A percentile compares a stretch with the other conserved stretches of the same genome.
Conservation (phyloP, 2,888 invertebrate species). For the Drepana falcataria region DNA sequence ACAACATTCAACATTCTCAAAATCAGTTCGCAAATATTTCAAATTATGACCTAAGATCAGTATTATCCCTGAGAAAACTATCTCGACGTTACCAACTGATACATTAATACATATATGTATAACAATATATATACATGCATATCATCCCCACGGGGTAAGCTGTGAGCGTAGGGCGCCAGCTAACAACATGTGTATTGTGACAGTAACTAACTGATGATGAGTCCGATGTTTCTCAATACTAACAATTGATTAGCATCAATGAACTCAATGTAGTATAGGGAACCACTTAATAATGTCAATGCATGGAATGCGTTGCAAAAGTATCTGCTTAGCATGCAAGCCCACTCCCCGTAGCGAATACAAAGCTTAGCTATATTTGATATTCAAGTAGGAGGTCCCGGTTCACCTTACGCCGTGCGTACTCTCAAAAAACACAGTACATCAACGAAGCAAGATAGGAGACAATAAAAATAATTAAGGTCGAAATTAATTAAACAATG, state of each 20-base stretch:
- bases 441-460: slow-evolving; percentile 19
- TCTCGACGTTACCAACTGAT: no score
- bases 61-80: no score
- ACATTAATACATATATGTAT: no score
- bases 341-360: slow-evolving; percentile 38
- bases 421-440: slow-evolving; percentile 29
- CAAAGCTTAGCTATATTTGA: slow-evolving; percentile 45
- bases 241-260: slow-evolving; percentile 16
- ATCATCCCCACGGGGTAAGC: no score
- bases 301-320: slow-evolving; percentile 52
- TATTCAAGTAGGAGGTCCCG: slow-evolving; percentile 53
- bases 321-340: slow-evolving; percentile 50
- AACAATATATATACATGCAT: no score
- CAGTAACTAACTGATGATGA: no score
- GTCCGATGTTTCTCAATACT: slow-evolving; percentile 1
- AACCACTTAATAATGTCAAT: slow-evolving; percentile 32
- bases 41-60: no score
- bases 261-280: slow-evolving; percentile 20
- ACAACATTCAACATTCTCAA: no score
- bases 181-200: no score
- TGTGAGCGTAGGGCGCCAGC: no score
- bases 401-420: slow-evolving; percentile 39
- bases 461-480: slow-evolving; percentile 9
- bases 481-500: neutral
- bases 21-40: no score